Evolutionary conservation across 1,140 invertebrate genomes (phyloP).

Genomic region (Halictus rubicundus): DNA sequence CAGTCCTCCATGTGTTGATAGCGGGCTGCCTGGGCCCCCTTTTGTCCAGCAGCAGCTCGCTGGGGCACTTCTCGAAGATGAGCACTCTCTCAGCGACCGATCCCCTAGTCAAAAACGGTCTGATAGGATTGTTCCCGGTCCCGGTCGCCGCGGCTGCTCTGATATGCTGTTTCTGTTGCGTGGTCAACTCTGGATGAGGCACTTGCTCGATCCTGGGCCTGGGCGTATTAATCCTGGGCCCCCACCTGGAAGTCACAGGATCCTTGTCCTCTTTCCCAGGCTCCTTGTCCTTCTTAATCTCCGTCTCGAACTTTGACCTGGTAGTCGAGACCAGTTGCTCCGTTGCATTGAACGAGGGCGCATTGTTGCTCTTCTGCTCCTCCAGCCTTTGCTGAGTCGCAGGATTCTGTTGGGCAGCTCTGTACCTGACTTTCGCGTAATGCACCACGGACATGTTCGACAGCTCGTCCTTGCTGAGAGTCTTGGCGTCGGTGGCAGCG

Average conservation of each 20-base stretch:
- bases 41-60: slow-evolving; percentile 87
- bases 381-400: slow-evolving; percentile 81
- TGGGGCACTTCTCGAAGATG: slow-evolving; percentile 95
- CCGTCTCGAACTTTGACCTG: slow-evolving; percentile 71
- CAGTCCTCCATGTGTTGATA: slow-evolving; percentile 83
- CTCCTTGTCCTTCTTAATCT: slow-evolving; percentile 56
- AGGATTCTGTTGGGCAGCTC: slow-evolving; percentile 81
- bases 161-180: slow-evolving; percentile 84
- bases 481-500: slow-evolving; percentile 51
- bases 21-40: slow-evolving; percentile 81
- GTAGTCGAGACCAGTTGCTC: slow-evolving; percentile 70
- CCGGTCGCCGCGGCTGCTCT: slow-evolving; percentile 75
- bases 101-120: slow-evolving; percentile 92
- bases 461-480: slow-evolving; percentile 69
- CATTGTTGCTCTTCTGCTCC: slow-evolving; percentile 77
- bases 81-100: slow-evolving; percentile 95
- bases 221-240: slow-evolving; percentile 71
- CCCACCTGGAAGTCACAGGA: slow-evolving; percentile 77
- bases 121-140: slow-evolving; percentile 83
- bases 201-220: slow-evolving; percentile 79
- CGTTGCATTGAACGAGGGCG: slow-evolving; percentile 30
- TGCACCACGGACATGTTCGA: slow-evolving; percentile 82
- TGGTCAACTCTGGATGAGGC: slow-evolving; percentile 86
- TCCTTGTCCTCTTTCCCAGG: slow-evolving; percentile 78
- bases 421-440: slow-evolving; percentile 85